Percentiles rank a stretch among this genome's conserved stretches.
Conservation (phyloP, 2,113 vertebrate genomes). For the Petroica traversi region DNA sequence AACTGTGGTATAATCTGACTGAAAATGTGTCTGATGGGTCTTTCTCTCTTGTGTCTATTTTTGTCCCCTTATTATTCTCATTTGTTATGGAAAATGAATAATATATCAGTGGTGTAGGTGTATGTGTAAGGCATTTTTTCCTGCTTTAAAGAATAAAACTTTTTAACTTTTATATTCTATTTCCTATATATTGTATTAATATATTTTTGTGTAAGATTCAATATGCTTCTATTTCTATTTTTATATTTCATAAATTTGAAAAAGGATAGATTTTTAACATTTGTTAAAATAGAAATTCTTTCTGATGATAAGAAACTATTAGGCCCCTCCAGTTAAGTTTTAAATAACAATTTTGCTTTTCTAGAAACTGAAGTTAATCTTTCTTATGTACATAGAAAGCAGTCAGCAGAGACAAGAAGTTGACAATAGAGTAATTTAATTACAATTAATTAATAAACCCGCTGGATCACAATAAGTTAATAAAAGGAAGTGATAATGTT, state of each 20-base stretch:
- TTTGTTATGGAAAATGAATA: conserved; percentile 14
- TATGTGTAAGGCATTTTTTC: not conserved
- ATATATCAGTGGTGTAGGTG: conserved; percentile 2
- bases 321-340: not conserved
- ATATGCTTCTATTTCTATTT: not conserved
- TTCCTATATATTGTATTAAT: not conserved
- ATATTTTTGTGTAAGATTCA: not conserved
- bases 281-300: not conserved
- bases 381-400: not conserved
- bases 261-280: not conserved
- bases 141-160: not conserved
- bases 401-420: not conserved
- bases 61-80: not conserved
- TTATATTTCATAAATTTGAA: not conserved
- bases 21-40: not conserved
- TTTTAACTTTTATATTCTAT: not conserved
- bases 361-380: not conserved
- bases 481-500: not conserved
- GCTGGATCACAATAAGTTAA: not conserved
- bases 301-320: not conserved
- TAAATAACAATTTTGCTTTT: not conserved
- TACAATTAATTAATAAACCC: not conserved
- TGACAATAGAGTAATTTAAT: not conserved
- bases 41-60: not conserved
- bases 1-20: not conserved